Evolutionary conservation across 2,113 vertebrate species (phyloP).

Genomic region (Xenopus tropicalis): DNA sequence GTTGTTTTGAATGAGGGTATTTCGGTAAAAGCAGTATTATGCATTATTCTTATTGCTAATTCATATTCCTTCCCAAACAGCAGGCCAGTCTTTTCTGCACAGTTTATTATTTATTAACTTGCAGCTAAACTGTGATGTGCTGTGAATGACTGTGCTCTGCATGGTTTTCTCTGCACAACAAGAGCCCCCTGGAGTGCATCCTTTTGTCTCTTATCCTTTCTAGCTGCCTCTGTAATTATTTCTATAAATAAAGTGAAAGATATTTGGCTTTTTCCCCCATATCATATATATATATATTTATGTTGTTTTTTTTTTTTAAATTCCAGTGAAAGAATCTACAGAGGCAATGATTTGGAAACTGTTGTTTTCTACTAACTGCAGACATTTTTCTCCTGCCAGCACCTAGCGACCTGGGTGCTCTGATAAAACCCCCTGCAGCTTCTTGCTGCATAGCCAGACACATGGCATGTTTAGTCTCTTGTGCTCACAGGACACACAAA

Average conservation of each 20-base stretch:
- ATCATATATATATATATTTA: constrained; percentile 24
- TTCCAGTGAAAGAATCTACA: neutral
- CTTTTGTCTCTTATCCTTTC: constrained; percentile 27
- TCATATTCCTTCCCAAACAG: no score
- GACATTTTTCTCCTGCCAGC: neutral
- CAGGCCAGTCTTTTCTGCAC: no score
- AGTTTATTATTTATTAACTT: neutral
- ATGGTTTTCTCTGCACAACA: constrained; percentile 20
- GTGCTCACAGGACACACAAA: neutral
- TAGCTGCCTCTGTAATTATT: constrained; percentile 37
- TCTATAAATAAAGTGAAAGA: constrained; percentile 41
- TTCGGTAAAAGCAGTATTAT: no score
- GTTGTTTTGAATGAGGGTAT: no score
- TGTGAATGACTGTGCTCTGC: constrained; percentile 9
- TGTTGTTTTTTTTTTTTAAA: constrained; percentile 20
- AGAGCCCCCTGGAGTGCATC: constrained; percentile 15
- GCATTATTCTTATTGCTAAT: no score
- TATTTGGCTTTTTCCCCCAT: constrained; percentile 9
- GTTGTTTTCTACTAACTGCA: neutral
- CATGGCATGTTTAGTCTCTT: neutral
- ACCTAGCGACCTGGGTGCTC: constrained; percentile 1
- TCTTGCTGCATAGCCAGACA: neutral
- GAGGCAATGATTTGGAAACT: neutral
- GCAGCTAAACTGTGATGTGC: constrained; percentile 14
- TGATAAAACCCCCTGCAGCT: neutral